These are phyloP conservation scores for Brachionus koreanus DNA, from an alignment of 1,140 invertebrate genomes.

Conservation along the genomic window DNA sequence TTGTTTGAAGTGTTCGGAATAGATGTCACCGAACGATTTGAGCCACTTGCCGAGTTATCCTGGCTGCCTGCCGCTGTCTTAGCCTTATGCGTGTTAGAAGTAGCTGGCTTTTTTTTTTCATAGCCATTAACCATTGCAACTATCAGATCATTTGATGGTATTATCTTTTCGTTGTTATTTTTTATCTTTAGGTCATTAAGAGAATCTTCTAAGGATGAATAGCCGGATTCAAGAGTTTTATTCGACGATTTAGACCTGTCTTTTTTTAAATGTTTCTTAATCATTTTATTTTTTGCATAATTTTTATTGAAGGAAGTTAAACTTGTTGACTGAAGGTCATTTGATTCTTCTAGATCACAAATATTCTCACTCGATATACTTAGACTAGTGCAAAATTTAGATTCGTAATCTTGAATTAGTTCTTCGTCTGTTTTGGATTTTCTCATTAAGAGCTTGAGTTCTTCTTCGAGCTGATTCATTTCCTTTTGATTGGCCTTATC, in stretches of 20 bases:
- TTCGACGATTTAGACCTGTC: not conserved
- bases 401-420: not conserved
- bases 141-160: not conserved
- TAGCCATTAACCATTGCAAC: not conserved
- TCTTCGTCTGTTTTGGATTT: not conserved
- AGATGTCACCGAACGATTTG: not conserved
- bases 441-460: conserved; percentile 9
- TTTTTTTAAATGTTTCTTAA: not conserved
- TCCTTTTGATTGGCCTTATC: not conserved
- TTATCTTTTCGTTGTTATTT: not conserved
- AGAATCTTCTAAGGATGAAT: conserved; percentile 14
- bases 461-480: not conserved
- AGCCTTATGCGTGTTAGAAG: not conserved
- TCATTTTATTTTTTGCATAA: not conserved
- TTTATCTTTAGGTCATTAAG: not conserved
- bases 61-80: not conserved
- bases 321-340: not conserved
- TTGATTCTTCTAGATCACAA: not conserved
- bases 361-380: not conserved
- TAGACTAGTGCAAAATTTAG: not conserved
- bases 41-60: not conserved
- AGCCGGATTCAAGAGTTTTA: conserved; percentile 5
- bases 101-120: not conserved
- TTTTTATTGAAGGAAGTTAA: conserved; percentile 11
- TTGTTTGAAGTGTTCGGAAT: not conserved